A percentile compares a stretch with the other conserved stretches of the same genome.
These are phyloP conservation scores for Drosophila greeni DNA, from an alignment of 2,888 invertebrate genomes.

Conservation along the genomic window DNA sequence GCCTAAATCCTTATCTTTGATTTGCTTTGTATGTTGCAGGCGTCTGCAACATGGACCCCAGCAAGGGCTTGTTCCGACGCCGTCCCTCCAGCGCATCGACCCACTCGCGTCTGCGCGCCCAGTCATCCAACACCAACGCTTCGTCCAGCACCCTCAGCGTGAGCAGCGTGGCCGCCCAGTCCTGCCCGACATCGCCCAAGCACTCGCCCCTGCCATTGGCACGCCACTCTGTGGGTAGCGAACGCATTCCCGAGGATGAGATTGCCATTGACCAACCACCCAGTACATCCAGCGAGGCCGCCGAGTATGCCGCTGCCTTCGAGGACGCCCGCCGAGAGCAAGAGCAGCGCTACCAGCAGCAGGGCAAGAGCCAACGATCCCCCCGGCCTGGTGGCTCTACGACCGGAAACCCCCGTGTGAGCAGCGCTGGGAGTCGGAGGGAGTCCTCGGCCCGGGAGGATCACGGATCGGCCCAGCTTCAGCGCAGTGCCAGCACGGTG, in stretches of 20 bases:
- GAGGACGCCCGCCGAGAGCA: slow-evolving; percentile 64
- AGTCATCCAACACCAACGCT: slow-evolving; percentile 59
- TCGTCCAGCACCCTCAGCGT: slow-evolving; percentile 57
- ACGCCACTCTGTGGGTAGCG: slow-evolving; percentile 76
- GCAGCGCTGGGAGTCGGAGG: slow-evolving; percentile 63
- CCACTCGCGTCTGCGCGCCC: slow-evolving; percentile 75
- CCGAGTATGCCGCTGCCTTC: slow-evolving; percentile 74
- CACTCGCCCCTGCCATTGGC: slow-evolving; percentile 74
- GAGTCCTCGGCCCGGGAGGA: slow-evolving; percentile 34
- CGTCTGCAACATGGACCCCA: slow-evolving; percentile 78
- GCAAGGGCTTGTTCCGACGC: slow-evolving; percentile 78
- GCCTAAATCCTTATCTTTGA: slow-evolving; percentile 3
- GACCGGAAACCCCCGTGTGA: slow-evolving; percentile 52
- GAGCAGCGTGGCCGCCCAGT: slow-evolving; percentile 64
- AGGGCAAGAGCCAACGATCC: slow-evolving; percentile 45
- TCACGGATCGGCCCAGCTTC: slow-evolving; percentile 53
- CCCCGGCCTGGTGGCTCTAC: slow-evolving; percentile 51
- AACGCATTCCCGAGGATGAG: slow-evolving; percentile 77
- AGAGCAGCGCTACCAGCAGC: slow-evolving; percentile 51
- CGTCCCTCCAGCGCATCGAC: slow-evolving; percentile 77
- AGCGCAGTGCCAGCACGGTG: slow-evolving; percentile 78
- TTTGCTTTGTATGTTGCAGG: slow-evolving; percentile 57
- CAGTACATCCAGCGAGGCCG: slow-evolving; percentile 72
- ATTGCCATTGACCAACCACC: slow-evolving; percentile 60
- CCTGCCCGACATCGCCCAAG: slow-evolving; percentile 79